Evolutionary conservation across 2,888 invertebrate genomes (phyloP), one percentile per base, ranked within the genome.

Genomic region (Orchesella flavescens): DNA sequence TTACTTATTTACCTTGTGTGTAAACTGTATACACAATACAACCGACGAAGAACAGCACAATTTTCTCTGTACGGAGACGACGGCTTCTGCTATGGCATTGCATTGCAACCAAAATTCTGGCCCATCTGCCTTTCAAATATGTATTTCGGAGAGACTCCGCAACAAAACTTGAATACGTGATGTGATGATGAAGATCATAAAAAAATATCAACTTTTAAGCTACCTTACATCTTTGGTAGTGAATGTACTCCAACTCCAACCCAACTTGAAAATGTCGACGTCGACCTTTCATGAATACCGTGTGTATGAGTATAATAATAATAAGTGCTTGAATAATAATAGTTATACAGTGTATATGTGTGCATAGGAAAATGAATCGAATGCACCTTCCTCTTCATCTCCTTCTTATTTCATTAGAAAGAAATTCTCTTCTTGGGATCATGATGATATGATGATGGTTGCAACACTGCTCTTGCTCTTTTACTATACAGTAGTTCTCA

Each of bases 1-100:
- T 63, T 74, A 61, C 61, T 74, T 74, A 74, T 74, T 74, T 74
- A 74, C 74, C 65, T 17, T 9, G 23, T 34, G 21, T 12, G 12
- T 9, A 61, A 61, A 17, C 9, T 23, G 21, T 23, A 34, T 24
- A 63, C 34, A 24, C 34, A 63, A 1, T 3, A 17, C 34, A 17
- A 23, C 61, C 5, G 7, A 23, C n/a, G 34, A 7, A 34, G 34
- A 34, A 63, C 63, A 63, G 15, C 9, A 34, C 15, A 63, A 15
- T 24, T 24, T 34, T 63, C 12, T 24, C 24, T 63, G 1, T 23
- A 34, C 34, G 34, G 7, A 34, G 7, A 4, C 2, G 7, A 34
- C 34, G 34, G 34, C 34, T 34, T 34, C 34, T 34, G 34, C n/a
- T n/a, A n/a, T 34, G 7, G 34, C 34, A 34, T 34, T 2, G 34